Base-by-base conservation (phyloP, 1,140 invertebrate genomes). In the Caenorhabditis briggsae region DNA sequence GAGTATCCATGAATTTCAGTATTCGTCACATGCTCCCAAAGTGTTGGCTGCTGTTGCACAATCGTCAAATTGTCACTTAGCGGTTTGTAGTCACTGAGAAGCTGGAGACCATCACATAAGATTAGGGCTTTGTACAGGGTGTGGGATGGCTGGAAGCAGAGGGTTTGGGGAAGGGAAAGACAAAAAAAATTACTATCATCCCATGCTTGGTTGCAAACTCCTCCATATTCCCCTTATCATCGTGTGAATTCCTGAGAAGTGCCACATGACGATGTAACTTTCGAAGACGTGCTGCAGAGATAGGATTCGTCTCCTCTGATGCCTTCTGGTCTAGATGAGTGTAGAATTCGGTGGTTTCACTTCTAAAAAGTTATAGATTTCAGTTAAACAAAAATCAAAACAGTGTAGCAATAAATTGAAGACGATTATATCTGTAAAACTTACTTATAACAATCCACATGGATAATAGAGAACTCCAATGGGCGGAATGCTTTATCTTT, bases 401-500 rank as follows among this genome's bases (percentile, higher is more conserved):
- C 1, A 50, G 50, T 50, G 50, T 11, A 5, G 50, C n/a, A n/a
- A n/a, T n/a, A n/a, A n/a, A n/a, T n/a, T n/a, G n/a, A n/a, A n/a
- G n/a, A n/a, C n/a, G n/a, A n/a, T n/a, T n/a, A n/a, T n/a, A n/a
- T 9, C 9, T 25, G 16, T 25, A 9, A 0, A 12, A 61, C 70
- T 78, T 12, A 78, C 70, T 78, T 78, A 50, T 50, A 43, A 23
- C 16, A 78, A 78, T 78, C 70, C 43, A 78, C 70, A 23, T 78
- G 70, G 23, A 78, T 14, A 50, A 78, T 78, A 53, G 46, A 53
- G 70, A 50, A 78, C 12, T 78, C 70, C 70, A 78, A 12, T 23
- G 70, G 70, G 0, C 70, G 18, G 11, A 50, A 50, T 2, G 70
- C 70, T 50, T 78, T 50, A 11, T 78, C 46, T 41, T 78, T 78